These are phyloP conservation scores for Xiphorhynchus erythropygius DNA, from an alignment of 2,797 vertebrate species.

Conservation along the genomic window DNA sequence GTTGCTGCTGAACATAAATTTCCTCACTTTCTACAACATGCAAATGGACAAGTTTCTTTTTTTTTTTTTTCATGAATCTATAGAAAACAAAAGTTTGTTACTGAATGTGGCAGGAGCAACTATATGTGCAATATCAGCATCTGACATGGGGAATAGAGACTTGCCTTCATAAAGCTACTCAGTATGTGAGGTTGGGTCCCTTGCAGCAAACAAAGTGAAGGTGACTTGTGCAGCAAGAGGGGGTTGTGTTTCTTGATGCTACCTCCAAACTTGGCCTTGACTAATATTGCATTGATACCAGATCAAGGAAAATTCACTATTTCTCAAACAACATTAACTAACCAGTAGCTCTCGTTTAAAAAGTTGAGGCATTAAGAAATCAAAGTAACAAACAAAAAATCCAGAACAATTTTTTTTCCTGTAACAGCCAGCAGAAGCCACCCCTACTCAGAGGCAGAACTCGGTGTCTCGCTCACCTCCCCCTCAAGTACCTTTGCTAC, in stretches of 20 bases:
- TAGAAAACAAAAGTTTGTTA: neutral
- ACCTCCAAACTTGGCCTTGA: neutral
- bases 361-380: neutral
- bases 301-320: neutral
- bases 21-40: neutral
- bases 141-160: neutral
- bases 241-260: neutral
- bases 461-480: neutral
- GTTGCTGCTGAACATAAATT: neutral
- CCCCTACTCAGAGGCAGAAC: neutral
- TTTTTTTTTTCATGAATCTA: neutral
- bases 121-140: neutral
- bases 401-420: neutral
- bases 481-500: neutral
- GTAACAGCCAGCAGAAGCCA: neutral
- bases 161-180: neutral
- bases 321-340: neutral
- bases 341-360: neutral
- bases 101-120: neutral
- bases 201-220: neutral
- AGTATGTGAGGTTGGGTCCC: neutral
- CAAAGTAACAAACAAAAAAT: neutral
- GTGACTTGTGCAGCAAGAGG: neutral
- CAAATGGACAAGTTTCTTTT: neutral
- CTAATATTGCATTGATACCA: neutral